Conservation (phyloP, 2,113 vertebrate species). For the Prochilodus magdalenae region DNA sequence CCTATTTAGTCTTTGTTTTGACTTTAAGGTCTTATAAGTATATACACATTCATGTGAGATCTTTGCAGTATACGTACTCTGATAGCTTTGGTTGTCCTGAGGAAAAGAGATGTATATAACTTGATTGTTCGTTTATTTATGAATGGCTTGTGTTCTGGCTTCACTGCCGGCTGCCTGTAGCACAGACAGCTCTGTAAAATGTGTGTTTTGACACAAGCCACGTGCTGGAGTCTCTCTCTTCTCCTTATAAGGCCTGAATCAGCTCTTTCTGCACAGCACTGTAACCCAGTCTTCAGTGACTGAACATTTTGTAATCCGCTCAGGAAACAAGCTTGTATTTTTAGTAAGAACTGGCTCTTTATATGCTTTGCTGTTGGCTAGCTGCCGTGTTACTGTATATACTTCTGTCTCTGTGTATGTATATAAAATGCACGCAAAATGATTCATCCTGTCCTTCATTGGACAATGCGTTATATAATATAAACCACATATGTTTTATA, state of each 20-base stretch:
- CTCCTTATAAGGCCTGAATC: conserved; percentile 72
- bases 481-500: neutral
- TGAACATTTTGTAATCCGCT: conserved; percentile 30
- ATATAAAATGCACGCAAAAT: neutral
- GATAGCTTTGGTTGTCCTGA: too few species aligned
- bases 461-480: neutral
- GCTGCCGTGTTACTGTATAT: neutral
- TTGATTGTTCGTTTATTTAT: neutral
- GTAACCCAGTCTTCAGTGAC: conserved; percentile 36
- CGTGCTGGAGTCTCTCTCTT: conserved; percentile 45
- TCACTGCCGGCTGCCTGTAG: neutral
- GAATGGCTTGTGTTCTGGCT: neutral
- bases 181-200: neutral
- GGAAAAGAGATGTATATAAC: too few species aligned
- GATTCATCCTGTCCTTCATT: neutral
- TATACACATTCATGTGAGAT: too few species aligned
- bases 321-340: neutral
- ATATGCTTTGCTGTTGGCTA: neutral
- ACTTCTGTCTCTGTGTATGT: neutral
- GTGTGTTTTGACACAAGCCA: neutral
- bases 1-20: too few species aligned
- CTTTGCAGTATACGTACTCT: too few species aligned
- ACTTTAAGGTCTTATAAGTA: too few species aligned
- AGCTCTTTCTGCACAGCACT: conserved; percentile 52
- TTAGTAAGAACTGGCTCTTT: neutral